phyloP scores from a whole-genome alignment of 1,140 invertebrate species.

The Calliphora vicina region DNA sequence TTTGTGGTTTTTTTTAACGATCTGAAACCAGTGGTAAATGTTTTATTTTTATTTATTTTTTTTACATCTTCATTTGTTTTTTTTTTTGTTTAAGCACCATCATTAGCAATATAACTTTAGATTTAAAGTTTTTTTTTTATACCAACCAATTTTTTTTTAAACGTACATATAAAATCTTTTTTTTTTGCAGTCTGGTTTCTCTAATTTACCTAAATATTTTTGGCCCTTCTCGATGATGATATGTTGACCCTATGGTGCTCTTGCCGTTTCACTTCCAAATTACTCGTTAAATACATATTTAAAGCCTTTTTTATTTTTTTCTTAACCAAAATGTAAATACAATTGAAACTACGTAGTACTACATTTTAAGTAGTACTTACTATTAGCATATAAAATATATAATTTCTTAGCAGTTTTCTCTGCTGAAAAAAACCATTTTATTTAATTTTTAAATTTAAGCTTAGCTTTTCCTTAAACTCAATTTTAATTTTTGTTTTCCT shows the following conservation, averaged over 20 bases:
- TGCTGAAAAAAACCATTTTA: background rate
- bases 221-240: background rate
- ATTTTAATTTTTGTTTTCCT: background rate
- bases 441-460: background rate
- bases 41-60: no score
- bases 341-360: background rate
- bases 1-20: no score
- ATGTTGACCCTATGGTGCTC: background rate
- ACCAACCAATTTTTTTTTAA: background rate
- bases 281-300: background rate
- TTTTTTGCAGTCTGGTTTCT: background rate
- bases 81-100: no score
- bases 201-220: background rate
- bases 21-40: no score
- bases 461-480: background rate
- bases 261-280: background rate
- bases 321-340: background rate
- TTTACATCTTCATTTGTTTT: no score
- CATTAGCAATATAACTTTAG: no score
- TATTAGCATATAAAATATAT: background rate
- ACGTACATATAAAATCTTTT: background rate
- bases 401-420: no score
- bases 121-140: no score
- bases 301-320: background rate
- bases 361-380: background rate